These are phyloP conservation scores for Eremobia ochroleuca DNA, from an alignment of 2,888 invertebrate species.

Conservation along the genomic window DNA sequence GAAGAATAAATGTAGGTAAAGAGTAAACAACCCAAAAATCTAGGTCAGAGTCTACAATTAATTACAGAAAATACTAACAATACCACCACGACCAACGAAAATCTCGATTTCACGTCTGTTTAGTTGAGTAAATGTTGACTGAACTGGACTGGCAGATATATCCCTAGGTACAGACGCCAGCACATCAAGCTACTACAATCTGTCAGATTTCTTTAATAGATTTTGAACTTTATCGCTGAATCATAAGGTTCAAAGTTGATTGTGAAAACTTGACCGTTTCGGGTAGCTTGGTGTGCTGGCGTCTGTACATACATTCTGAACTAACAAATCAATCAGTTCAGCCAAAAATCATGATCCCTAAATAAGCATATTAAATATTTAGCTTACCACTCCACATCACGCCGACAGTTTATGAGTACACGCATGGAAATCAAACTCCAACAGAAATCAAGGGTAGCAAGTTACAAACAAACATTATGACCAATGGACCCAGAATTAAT, in stretches of 20 bases:
- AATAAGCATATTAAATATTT: constrained; percentile 51
- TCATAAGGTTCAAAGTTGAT: too few species aligned
- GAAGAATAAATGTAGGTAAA: background rate
- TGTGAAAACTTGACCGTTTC: too few species aligned
- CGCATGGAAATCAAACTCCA: constrained; percentile 64
- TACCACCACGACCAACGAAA: background rate
- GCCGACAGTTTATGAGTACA: constrained; percentile 61
- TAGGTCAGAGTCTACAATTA: background rate
- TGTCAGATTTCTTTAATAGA: too few species aligned
- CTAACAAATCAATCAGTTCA: constrained; percentile 29
- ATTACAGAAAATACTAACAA: background rate
- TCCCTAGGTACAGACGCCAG: background rate
- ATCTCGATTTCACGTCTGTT: background rate
- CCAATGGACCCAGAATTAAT: constrained; percentile 90
- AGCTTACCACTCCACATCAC: constrained; percentile 36
- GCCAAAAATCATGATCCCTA: constrained; percentile 35
- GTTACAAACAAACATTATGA: constrained; percentile 88
- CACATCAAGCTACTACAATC: too few species aligned
- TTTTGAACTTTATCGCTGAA: too few species aligned
- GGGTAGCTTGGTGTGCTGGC: too few species aligned
- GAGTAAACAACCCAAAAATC: background rate
- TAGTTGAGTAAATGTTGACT: background rate
- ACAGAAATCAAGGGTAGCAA: constrained; percentile 75
- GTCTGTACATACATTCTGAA: constrained; percentile 3
- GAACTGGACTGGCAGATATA: background rate